These are phyloP conservation scores for Morpho helenor DNA, from an alignment of 2,888 invertebrate species.

Conservation along the genomic window DNA sequence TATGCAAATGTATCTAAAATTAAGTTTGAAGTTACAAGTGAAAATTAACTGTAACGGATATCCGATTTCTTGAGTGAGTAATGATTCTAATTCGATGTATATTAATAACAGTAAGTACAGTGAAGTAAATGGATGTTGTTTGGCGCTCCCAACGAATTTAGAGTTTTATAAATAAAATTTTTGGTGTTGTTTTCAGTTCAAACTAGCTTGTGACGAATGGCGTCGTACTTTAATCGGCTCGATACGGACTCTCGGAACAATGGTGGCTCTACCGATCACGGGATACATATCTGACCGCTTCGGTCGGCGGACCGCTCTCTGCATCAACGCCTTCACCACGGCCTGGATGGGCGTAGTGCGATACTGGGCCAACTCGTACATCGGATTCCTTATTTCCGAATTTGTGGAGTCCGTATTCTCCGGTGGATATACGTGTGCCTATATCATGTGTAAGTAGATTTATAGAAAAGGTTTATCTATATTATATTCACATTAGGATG, in stretches of 20 bases:
- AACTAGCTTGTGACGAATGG: slow-evolving; percentile 83
- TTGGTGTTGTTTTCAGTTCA: slow-evolving; percentile 61
- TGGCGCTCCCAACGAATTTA: too few species aligned
- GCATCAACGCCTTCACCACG: slow-evolving; percentile 76
- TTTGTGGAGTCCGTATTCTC: slow-evolving; percentile 84
- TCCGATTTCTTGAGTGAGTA: too few species aligned
- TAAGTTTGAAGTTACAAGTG: too few species aligned
- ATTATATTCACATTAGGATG: too few species aligned
- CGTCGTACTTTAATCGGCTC: slow-evolving; percentile 85
- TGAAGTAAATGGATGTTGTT: too few species aligned
- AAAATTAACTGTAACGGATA: too few species aligned
- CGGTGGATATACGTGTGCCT: slow-evolving; percentile 53
- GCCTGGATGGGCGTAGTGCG: slow-evolving; percentile 81
- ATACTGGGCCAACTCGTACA: slow-evolving; percentile 78
- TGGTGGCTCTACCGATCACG: slow-evolving; percentile 82
- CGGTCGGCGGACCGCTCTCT: slow-evolving; percentile 80
- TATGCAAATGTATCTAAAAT: too few species aligned
- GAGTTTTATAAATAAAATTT: too few species aligned
- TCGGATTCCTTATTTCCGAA: slow-evolving; percentile 82
- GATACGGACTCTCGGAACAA: slow-evolving; percentile 82
- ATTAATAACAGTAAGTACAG: too few species aligned
- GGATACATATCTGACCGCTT: slow-evolving; percentile 86
- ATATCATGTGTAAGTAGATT: slow-evolving; percentile 4
- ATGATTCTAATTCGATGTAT: too few species aligned
- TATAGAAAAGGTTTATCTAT: too few species aligned